Evolutionary conservation across 2,113 vertebrate genomes (phyloP).

Genomic region (Erythrocercus mccallii): DNA sequence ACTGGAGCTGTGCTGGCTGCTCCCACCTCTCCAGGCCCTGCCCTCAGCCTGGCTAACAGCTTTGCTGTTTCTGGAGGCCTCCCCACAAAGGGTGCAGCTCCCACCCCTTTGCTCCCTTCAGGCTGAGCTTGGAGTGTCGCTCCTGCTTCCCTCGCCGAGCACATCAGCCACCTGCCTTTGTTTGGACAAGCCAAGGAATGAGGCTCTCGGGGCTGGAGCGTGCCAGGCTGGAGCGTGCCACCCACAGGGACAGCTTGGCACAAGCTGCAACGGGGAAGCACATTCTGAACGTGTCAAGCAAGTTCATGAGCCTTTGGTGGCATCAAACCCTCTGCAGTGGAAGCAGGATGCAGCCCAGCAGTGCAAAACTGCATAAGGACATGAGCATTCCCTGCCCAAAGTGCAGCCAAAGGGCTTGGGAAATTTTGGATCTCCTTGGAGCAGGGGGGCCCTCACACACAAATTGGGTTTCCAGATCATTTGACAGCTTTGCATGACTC

Average conservation of each 20-base stretch:
- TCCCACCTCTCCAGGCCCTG: not conserved
- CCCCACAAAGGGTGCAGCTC: not conserved
- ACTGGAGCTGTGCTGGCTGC: not conserved
- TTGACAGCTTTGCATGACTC: not conserved
- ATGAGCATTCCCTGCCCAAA: not conserved
- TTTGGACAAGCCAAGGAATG: not conserved
- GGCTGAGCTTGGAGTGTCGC: accelerated
- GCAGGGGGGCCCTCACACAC: too few species aligned
- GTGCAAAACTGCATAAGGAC: accelerated
- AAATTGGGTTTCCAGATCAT: not conserved
- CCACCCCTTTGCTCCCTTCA: not conserved
- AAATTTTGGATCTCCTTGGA: not conserved
- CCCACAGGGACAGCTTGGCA: not conserved
- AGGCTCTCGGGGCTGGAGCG: not conserved
- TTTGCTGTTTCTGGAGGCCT: not conserved
- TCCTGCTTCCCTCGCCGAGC: accelerated
- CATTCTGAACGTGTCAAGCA: accelerated
- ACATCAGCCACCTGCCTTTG: not conserved
- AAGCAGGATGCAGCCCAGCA: not conserved
- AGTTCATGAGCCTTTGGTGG: not conserved
- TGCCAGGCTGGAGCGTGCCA: not conserved
- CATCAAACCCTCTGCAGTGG: not conserved
- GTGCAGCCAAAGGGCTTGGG: not conserved
- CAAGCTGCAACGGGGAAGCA: not conserved
- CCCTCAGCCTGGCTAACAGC: not conserved